These are phyloP conservation scores for Ennomos fuscantarius DNA, from an alignment of 2,888 invertebrate genomes.

Conservation along the genomic window DNA sequence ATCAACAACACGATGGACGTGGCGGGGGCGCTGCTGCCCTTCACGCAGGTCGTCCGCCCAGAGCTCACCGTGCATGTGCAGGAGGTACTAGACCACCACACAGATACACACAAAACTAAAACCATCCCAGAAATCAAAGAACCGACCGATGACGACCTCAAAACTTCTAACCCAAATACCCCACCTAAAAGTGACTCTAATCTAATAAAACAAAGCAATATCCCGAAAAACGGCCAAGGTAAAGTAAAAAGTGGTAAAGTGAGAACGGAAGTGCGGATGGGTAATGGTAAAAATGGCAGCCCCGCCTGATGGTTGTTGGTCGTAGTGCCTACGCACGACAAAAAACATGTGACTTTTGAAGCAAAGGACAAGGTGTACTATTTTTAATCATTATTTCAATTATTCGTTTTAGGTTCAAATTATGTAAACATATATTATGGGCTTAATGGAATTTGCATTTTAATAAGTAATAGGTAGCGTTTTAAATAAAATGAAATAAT, in stretches of 20 bases:
- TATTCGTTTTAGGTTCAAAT: no score
- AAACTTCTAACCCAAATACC: constrained; percentile 20
- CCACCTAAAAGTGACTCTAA: constrained; percentile 2
- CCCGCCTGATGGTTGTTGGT: constrained; percentile 78
- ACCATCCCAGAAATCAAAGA: constrained; percentile 72
- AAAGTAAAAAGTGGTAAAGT: constrained; percentile 42
- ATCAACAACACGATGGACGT: constrained; percentile 84
- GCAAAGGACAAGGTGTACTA: constrained; percentile 75
- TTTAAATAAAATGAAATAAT: no score
- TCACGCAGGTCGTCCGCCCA: constrained; percentile 76
- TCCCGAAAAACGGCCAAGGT: constrained; percentile 38
- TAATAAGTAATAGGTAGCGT: no score
- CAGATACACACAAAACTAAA: constrained; percentile 46
- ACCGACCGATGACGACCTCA: constrained; percentile 53
- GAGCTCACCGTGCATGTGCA: constrained; percentile 78
- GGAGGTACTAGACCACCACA: constrained; percentile 65
- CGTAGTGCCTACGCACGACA: constrained; percentile 69
- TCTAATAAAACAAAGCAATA: constrained; percentile 3
- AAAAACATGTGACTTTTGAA: constrained; percentile 81
- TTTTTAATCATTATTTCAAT: constrained; percentile 51
- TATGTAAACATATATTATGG: no score
- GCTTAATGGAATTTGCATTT: no score
- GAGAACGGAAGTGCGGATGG: constrained; percentile 45
- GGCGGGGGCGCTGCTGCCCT: constrained; percentile 77
- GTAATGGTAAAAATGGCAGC: constrained; percentile 40